Evolutionary conservation across 2,888 invertebrate species (phyloP), one percentile per base, ranked within the genome.

Genomic region (Hydropsyche betteni): DNA sequence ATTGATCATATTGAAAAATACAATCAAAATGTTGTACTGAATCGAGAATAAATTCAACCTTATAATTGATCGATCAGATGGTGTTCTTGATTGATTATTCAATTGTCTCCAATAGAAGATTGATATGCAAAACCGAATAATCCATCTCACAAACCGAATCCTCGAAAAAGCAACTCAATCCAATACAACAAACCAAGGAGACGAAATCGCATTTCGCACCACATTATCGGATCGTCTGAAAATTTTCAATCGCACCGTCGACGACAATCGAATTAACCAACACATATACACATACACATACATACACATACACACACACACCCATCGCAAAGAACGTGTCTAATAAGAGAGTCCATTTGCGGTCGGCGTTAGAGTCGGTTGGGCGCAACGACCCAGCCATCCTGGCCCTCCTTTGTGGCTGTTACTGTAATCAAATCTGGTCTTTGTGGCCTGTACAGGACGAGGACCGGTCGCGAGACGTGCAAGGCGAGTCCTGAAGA

Each of bases 371-470:
- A 16, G 64, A 7, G n/a, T 12, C 36, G 34, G 61, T 53, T 61
- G 61, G 61, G 10, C 16, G 33, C 61, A 61, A 61, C 34, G n/a
- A 34, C 64, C 7, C 64, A n/a, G 34, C 64, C 34, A 36, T 34
- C 61, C 61, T 24, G 36, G 64, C 36, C n/a, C 24, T 64, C 64
- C 64, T 64, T 64, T 64, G 64, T 64, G 36, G 64, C 64, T 10
- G 64, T 64, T 64, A 36, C 36, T 12, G 64, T 64, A 64, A 64
- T 64, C 64, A 36, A 64, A 64, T 64, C 64, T 64, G 64, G 64
- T 64, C 64, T 64, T 36, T 36, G 64, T 64, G 64, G 64, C 64
- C 34, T 6, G 44, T 8, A 10, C 6, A 44, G 44, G 44, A 34
- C 34, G 34, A 10, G 12, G 64, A 64, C 64, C 36, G 64, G 64